Evolutionary conservation across 2,888 invertebrate genomes (phyloP).

Genomic region (Ethmia dodecea): DNA sequence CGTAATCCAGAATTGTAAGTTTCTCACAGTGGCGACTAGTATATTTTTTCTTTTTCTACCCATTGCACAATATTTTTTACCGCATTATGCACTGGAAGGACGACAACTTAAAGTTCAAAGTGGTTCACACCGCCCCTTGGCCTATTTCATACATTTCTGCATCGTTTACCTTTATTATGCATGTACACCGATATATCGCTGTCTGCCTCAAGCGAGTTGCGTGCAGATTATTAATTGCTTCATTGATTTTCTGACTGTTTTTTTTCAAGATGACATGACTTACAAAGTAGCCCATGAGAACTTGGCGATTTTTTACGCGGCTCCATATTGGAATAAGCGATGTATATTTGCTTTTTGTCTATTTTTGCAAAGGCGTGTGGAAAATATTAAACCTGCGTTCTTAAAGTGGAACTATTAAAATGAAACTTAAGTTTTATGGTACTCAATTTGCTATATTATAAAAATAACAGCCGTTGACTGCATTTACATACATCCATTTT

Average conservation of each 20-base stretch:
- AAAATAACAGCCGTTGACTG: too few species aligned
- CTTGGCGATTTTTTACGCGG: conserved; percentile 10
- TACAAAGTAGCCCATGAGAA: conserved; percentile 6
- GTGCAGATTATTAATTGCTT: conserved; percentile 48
- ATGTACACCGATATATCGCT: conserved; percentile 17
- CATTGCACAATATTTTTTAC: not conserved
- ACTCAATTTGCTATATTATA: too few species aligned
- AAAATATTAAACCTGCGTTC: not conserved
- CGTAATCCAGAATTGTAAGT: conserved; percentile 14
- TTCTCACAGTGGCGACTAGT: conserved; percentile 29
- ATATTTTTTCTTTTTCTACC: conserved; percentile 13
- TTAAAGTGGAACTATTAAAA: conserved; percentile 3
- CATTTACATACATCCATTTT: too few species aligned
- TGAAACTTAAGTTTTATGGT: conserved; percentile 7
- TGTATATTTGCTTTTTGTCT: conserved; percentile 16
- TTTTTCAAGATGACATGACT: conserved; percentile 19
- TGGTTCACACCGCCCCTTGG: not conserved
- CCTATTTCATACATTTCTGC: conserved; percentile 11
- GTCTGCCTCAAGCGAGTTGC: conserved; percentile 22
- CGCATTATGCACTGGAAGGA: not conserved
- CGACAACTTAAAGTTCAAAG: not conserved
- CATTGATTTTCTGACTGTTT: conserved; percentile 38
- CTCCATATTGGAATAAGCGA: conserved; percentile 10
- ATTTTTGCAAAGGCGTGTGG: conserved; percentile 3
- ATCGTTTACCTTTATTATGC: conserved; percentile 14